phyloP scores from a whole-genome alignment of 2,888 invertebrate species.

The Dexiosoma caninum region DNA sequence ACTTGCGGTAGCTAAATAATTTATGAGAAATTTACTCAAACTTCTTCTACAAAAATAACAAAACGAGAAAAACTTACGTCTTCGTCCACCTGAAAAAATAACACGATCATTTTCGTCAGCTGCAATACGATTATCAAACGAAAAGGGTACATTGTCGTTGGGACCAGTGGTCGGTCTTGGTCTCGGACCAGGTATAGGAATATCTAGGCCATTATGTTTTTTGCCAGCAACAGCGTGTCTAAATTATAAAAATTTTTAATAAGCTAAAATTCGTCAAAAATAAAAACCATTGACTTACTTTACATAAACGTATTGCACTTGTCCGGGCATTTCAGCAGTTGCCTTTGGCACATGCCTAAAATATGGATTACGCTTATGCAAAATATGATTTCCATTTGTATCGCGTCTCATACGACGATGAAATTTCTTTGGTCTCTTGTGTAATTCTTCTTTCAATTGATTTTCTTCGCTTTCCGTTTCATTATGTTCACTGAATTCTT shows the following conservation, averaged over 20 bases:
- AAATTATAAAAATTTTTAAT: not conserved
- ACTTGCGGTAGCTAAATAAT: constrained; percentile 27
- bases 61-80: constrained; percentile 10
- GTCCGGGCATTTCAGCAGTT: not conserved
- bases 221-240: constrained; percentile 62
- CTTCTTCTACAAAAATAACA: not conserved
- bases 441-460: constrained; percentile 64
- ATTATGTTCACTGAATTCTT: constrained; percentile 38
- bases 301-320: constrained; percentile 41
- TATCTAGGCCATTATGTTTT: constrained; percentile 61
- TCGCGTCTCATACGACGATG: constrained; percentile 70
- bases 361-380: constrained; percentile 64
- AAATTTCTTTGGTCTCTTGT: constrained; percentile 72
- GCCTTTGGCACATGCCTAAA: constrained; percentile 40
- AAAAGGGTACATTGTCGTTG: not conserved
- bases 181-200: constrained; percentile 1
- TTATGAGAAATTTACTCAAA: not conserved
- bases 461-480: constrained; percentile 11
- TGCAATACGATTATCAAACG: constrained; percentile 62
- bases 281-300: constrained; percentile 28
- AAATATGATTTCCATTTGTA: constrained; percentile 37
- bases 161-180: not conserved
- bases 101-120: constrained; percentile 66
- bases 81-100: constrained; percentile 60
- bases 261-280: not conserved